Base-by-base conservation (phyloP, 1,140 invertebrate species). In the Drosophila bocki region DNA sequence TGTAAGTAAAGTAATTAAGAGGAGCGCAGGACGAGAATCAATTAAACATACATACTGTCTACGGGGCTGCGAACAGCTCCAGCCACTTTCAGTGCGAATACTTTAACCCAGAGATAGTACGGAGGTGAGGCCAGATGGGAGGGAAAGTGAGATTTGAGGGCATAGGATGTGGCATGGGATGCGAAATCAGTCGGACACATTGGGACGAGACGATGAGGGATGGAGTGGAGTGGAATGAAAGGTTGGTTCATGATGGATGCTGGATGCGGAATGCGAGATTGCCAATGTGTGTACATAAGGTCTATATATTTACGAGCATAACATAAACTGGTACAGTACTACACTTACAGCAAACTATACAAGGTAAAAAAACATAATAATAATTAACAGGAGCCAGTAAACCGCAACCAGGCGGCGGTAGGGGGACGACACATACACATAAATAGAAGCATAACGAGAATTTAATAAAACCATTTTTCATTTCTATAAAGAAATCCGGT, bases 271-370 rank as follows among this genome's bases (percentile, higher is more conserved):
- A 42, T 72, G 69, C 44, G 54, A 51, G 35, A 72, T 72, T 57
- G 75, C 75, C 75, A 76, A 87, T 82, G 78, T 86, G 83, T 86
- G 83, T 86, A 75, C 60, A 80, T 83, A 83, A 71, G 63, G 60
- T 71, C 68, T 80, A 61, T 72, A 78, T 57, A 61, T 45, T 56
- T 56, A 56, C 53, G 53, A 56, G 58, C 50, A 63, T 70, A 57
- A 77, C 59, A 57, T 68, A 68, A 84, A 83, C 80, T 80, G 80
- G 77, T 74, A 76, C 80, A 87, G 80, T 75, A 90, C 85, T 84
- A 88, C 85, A 87, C 85, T 88, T 88, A 90, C 84, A 88, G 84
- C 77, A 88, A 88, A 88, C 84, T 88, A 88, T 88, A 88, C 84
- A 88, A 88, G 84, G 84, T 86, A 91, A 87, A 82, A 82, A 75